Evolutionary conservation across 2,797 vertebrate species (phyloP), one percentile per base, ranked within the genome.

Genomic region (Toxotes lorentzi): DNA sequence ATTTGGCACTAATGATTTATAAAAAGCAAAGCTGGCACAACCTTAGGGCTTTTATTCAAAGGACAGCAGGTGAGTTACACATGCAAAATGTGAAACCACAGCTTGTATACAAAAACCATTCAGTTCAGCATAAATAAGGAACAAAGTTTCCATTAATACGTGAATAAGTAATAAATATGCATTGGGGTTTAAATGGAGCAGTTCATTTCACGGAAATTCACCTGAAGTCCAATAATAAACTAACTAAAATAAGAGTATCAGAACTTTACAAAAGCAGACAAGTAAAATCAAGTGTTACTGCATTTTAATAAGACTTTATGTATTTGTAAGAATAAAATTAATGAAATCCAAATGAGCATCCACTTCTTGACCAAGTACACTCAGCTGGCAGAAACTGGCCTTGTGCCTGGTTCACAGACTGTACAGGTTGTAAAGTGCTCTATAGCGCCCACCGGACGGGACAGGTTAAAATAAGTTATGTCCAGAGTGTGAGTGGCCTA

Each of bases 361-460:
- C 62, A n/a, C 7, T 12, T 7, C 35, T 40, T 27, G 38, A 21
- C 17, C 6, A 51, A 19, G 4, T 30, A 27, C 6, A 40, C 10
- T n/a, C 8, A 35, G 7, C 34, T 35, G 8, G 27, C 27, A 30
- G 35, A 32, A 73, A 63, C 23, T 53, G 13, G 16, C 23, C 21
- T 58, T 48, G 16, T 16, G 12, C 21, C 3, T 38, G 8, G 21
- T 23, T 66, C 9, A 60, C 53, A 47, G 45, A 75, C 41, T 65
- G 51, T 32, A 21, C 48, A 61, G 24, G 40, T 73, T 24, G 43
- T 64, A 17, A 67, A 41, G 48, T 50, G 58, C 4, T 79, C 38
- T 71, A 21, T 12, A 30, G 45, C 38, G 32, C 70, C 73, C 8
- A 47, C 63, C 6, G 66, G 54, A 77, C 50, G 70, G 8, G 7